Evolutionary conservation across 1,140 invertebrate species (phyloP).

Genomic region (Drosophila elegans): DNA sequence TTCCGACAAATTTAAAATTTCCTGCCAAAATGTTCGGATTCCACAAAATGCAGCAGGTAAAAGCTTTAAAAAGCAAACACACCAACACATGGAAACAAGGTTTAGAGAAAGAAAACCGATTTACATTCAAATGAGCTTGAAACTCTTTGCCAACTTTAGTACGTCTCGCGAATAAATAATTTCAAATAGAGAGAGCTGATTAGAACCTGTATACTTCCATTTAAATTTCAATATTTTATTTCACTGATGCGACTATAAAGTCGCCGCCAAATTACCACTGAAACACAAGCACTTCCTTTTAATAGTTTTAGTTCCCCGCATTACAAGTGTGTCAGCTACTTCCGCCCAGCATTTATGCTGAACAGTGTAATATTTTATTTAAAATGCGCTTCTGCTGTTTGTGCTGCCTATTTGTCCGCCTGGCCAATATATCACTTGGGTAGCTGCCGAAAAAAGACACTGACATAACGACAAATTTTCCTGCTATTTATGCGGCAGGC

Average conservation of each 20-base stretch:
- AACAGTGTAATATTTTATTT: slow-evolving; percentile 70
- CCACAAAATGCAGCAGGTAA: background rate
- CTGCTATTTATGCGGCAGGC: slow-evolving; percentile 53
- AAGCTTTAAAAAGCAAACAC: slow-evolving; percentile 9
- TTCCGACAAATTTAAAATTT: background rate
- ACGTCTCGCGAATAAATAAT: background rate
- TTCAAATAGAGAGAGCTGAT: background rate
- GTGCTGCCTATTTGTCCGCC: slow-evolving; percentile 29
- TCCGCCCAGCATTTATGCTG: slow-evolving; percentile 26
- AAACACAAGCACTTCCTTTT: background rate
- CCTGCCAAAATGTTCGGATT: background rate
- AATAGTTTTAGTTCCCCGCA: slow-evolving; percentile 14
- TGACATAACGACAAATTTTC: slow-evolving; percentile 73
- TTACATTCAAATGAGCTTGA: slow-evolving; percentile 5
- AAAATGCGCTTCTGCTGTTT: slow-evolving; percentile 54
- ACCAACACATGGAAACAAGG: slow-evolving; percentile 11
- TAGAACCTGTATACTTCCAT: background rate
- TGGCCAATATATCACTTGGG: slow-evolving; percentile 64
- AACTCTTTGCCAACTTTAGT: slow-evolving; percentile 1
- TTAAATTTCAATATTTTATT: background rate
- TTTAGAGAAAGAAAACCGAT: slow-evolving; percentile 4
- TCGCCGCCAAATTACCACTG: background rate
- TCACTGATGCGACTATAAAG: background rate
- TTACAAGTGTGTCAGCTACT: slow-evolving; percentile 1
- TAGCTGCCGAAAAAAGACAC: slow-evolving; percentile 47